Evolutionary conservation across 2,113 vertebrate species (phyloP).

Genomic region (Antechinus flavipes): DNA sequence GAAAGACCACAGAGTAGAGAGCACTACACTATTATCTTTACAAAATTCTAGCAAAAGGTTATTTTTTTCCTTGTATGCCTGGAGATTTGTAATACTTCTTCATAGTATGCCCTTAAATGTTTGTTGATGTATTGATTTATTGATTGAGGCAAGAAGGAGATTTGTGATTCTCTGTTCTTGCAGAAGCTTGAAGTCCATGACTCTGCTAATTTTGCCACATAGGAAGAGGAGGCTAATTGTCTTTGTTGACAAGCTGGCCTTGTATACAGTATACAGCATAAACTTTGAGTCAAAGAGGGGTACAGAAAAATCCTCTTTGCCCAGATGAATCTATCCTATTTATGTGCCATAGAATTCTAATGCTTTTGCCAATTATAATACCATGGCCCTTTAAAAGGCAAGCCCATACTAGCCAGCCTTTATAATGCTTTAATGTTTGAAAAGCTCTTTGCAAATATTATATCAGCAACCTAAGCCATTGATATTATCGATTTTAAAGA

Average conservation of each 20-base stretch:
- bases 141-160: not conserved
- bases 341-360: not conserved
- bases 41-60: not conserved
- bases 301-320: not conserved
- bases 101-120: not conserved
- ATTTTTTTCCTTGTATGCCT: not conserved
- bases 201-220: not conserved
- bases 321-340: not conserved
- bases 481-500: not conserved
- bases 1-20: not conserved
- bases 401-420: not conserved
- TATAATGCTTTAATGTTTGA: no score
- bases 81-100: not conserved
- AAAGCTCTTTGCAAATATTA: not conserved
- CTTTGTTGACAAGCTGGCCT: not conserved
- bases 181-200: not conserved
- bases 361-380: not conserved
- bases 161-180: not conserved
- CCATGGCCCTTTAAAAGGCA: not conserved
- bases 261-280: not conserved
- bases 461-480: not conserved
- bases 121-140: not conserved
- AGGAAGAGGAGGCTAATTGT: not conserved
- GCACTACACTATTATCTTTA: not conserved
- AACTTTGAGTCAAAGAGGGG: not conserved